phyloP scores from a whole-genome alignment of 2,888 invertebrate genomes.

The Leptogaster cylindrica region DNA sequence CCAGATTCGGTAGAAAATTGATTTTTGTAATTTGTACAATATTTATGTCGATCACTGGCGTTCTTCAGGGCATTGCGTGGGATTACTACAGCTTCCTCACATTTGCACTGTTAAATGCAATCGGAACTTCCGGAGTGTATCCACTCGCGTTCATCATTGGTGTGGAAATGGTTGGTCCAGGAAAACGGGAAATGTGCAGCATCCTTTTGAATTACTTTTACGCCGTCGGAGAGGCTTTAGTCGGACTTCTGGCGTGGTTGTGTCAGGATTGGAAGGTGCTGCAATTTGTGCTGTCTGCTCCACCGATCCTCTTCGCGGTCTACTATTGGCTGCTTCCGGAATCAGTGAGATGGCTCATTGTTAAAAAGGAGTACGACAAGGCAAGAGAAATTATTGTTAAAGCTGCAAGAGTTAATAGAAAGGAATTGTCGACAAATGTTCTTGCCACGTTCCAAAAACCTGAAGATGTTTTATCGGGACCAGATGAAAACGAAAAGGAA shows the following conservation, averaged over 20 bases:
- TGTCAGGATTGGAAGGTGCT: constrained; percentile 67
- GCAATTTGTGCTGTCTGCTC: constrained; percentile 67
- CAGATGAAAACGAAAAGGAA: constrained; percentile 36
- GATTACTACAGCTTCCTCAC: constrained; percentile 64
- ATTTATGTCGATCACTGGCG: constrained; percentile 67
- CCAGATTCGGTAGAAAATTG: constrained; percentile 67
- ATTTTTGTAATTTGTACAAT: constrained; percentile 67
- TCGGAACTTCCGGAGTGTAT: constrained; percentile 70
- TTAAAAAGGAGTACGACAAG: constrained; percentile 64
- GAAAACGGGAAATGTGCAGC: constrained; percentile 68
- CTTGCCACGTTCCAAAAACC: constrained; percentile 60
- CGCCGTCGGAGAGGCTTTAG: constrained; percentile 69
- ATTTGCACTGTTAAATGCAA: constrained; percentile 66
- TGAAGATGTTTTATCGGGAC: neutral
- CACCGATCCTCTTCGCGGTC: constrained; percentile 66
- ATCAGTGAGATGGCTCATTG: constrained; percentile 71
- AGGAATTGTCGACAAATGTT: constrained; percentile 61
- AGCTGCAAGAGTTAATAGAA: constrained; percentile 67
- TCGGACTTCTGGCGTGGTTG: constrained; percentile 68
- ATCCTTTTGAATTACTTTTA: constrained; percentile 70
- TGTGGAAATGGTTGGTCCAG: constrained; percentile 71
- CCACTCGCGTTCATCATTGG: constrained; percentile 69
- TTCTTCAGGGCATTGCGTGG: constrained; percentile 65
- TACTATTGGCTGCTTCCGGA: constrained; percentile 72
- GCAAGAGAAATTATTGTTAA: constrained; percentile 66